phyloP scores from a whole-genome alignment of 2,113 vertebrate species.

The Pheucticus melanocephalus region DNA sequence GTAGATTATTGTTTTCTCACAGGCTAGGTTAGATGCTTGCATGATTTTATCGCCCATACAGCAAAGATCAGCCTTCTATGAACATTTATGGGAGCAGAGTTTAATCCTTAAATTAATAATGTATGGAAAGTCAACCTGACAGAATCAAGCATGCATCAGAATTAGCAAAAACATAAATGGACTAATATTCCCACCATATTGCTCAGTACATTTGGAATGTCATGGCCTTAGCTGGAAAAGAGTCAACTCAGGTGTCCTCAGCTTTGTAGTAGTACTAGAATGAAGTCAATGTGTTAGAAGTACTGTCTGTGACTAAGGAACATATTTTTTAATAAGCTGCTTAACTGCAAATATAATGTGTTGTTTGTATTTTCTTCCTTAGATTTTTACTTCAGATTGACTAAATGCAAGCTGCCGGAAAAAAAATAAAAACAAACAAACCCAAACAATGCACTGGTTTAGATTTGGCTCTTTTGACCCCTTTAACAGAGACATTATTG shows the following conservation, averaged over 20 bases:
- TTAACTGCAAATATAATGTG: background rate
- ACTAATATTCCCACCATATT: background rate
- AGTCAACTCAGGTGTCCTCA: background rate
- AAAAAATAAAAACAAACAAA: background rate
- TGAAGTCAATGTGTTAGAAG: background rate
- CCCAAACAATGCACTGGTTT: background rate
- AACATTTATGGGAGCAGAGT: background rate
- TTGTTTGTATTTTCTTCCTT: background rate
- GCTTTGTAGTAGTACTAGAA: background rate
- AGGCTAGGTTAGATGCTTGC: background rate
- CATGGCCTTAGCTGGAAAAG: background rate
- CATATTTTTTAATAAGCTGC: background rate
- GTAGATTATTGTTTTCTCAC: background rate
- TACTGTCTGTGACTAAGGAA: background rate
- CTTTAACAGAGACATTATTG: background rate
- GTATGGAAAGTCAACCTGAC: background rate
- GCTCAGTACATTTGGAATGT: background rate
- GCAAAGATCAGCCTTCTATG: background rate
- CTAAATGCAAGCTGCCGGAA: background rate
- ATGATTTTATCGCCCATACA: background rate
- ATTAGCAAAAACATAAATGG: background rate
- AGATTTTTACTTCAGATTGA: background rate
- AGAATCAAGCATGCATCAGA: background rate
- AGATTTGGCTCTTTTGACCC: background rate
- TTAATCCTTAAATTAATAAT: background rate